Percentiles rank a stretch among this genome's conserved stretches.
phyloP scores from a whole-genome alignment of 2,888 invertebrate genomes.

The Tinea pellionella region DNA sequence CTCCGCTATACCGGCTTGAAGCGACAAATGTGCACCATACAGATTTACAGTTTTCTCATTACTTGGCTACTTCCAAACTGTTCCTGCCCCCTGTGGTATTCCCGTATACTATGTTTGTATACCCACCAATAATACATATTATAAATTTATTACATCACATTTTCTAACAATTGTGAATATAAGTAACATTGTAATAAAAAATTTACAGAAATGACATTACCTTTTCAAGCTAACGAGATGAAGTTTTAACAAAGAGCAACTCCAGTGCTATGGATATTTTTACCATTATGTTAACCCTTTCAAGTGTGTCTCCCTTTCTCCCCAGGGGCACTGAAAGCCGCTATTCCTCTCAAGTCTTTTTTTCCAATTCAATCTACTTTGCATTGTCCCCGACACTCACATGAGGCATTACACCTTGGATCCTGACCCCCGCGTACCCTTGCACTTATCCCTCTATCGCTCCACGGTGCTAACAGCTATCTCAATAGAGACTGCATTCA shows the following conservation, averaged over 20 bases:
- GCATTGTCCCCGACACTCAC: constrained; percentile 64
- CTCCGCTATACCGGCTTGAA: no score
- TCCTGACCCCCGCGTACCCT: constrained; percentile 20
- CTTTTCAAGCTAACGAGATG: background rate
- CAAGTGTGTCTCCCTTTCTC: constrained; percentile 31
- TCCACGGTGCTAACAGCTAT: background rate
- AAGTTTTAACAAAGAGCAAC: constrained; percentile 4
- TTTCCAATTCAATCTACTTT: constrained; percentile 70
- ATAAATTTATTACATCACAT: no score
- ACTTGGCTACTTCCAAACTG: no score
- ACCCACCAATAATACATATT: no score
- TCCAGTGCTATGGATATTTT: background rate
- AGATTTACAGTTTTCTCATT: no score
- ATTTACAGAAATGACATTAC: background rate
- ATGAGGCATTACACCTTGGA: constrained; percentile 65
- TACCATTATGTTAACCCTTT: constrained; percentile 5
- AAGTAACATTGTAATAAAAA: background rate
- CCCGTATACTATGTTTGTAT: no score
- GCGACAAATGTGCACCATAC: no score
- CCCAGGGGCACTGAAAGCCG: constrained; percentile 53
- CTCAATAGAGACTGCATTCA: background rate
- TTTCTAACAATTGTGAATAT: no score
- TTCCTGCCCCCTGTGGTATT: no score
- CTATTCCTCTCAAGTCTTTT: constrained; percentile 56
- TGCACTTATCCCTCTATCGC: constrained; percentile 22